phyloP scores from a whole-genome alignment of 2,888 invertebrate genomes.

The Plebejus argus region DNA sequence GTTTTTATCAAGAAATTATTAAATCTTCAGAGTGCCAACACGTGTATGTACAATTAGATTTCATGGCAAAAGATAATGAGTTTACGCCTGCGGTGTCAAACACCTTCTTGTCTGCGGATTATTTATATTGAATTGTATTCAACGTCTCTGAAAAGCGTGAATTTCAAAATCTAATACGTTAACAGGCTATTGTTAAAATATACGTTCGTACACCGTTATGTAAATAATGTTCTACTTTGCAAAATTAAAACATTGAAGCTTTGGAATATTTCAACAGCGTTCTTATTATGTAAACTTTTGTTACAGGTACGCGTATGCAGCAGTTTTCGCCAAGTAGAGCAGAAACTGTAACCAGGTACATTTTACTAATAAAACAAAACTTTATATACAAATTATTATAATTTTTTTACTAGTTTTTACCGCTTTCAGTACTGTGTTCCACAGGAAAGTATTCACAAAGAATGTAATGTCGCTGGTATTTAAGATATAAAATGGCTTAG shows the following conservation, averaged over 20 bases:
- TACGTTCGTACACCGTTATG: neutral
- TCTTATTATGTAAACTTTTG: neutral
- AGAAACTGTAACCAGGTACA: neutral
- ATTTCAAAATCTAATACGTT: neutral
- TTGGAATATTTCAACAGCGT: slow-evolving; percentile 1
- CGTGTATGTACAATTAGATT: neutral
- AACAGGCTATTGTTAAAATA: neutral
- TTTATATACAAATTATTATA: too few relatives aligned
- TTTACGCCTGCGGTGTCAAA: neutral
- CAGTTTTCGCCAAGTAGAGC: neutral
- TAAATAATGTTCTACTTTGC: slow-evolving; percentile 4
- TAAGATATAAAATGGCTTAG: too few relatives aligned
- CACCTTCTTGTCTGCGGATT: neutral
- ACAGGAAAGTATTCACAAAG: too few relatives aligned
- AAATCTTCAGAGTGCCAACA: neutral
- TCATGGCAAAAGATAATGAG: neutral
- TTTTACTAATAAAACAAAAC: neutral
- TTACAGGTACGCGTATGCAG: neutral
- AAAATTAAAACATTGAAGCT: slow-evolving; percentile 12
- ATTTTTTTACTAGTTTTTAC: too few relatives aligned
- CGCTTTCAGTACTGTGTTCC: too few relatives aligned
- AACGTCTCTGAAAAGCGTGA: neutral
- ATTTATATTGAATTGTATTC: neutral
- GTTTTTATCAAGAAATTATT: neutral
- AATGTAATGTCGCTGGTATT: too few relatives aligned